Evolutionary conservation across 2,797 vertebrate species (phyloP).

Genomic region (Cossypha caffra): DNA sequence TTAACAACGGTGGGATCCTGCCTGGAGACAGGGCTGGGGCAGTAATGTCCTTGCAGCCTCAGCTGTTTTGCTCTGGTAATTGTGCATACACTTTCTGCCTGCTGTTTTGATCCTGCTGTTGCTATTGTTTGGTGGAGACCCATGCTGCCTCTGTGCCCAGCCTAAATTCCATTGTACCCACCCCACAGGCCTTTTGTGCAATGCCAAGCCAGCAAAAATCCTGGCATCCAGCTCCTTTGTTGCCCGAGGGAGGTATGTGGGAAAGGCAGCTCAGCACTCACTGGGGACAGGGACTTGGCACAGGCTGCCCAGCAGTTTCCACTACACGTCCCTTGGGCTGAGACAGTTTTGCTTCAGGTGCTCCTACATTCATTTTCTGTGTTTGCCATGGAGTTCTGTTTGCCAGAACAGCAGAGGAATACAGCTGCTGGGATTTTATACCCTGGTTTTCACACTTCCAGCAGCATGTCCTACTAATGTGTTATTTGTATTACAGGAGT

Average conservation of each 20-base stretch:
- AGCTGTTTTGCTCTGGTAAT: constrained; percentile 25
- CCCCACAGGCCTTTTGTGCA: constrained; percentile 51
- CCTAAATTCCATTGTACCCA: constrained; percentile 63
- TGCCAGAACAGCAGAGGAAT: constrained; percentile 16
- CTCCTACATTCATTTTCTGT: background rate
- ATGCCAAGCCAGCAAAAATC: constrained; percentile 55
- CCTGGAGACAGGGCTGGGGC: background rate
- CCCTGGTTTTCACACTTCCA: constrained; percentile 29
- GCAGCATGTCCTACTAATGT: background rate
- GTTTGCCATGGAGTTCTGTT: background rate
- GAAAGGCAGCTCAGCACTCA: constrained; percentile 46
- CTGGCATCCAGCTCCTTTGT: constrained; percentile 42
- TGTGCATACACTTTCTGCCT: constrained; percentile 33
- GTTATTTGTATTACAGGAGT: constrained; percentile 7
- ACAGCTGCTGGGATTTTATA: background rate
- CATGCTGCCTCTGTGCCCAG: constrained; percentile 54
- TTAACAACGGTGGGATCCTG: background rate
- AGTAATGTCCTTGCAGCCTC: background rate
- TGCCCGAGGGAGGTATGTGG: constrained; percentile 56
- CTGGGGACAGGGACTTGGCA: constrained; percentile 15
- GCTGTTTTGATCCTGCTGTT: constrained; percentile 65
- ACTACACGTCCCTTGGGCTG: background rate
- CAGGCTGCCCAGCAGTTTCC: background rate
- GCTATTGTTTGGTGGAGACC: constrained; percentile 66
- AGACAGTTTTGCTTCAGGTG: constrained; percentile 29